Base-by-base conservation (phyloP, 2,888 invertebrate genomes). In the Rhagonycha lutea region DNA sequence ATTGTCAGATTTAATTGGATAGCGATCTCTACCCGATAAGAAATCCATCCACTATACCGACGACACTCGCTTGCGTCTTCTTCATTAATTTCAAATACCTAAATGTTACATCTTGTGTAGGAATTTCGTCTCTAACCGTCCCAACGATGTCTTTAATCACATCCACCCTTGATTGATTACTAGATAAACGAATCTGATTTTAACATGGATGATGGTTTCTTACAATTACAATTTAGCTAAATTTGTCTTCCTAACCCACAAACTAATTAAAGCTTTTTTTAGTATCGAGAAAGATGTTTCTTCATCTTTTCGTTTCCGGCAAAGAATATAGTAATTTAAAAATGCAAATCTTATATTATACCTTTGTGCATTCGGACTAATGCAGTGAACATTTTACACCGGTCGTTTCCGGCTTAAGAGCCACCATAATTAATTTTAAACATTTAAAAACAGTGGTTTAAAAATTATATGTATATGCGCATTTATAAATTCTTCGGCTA, bases 1-100 rank as follows among this genome's bases (percentile, higher is more conserved):
- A 89, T 88, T 89, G 88, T 89, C 88, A 88, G 88, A 88, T 87
- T 89, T 89, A 88, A 89, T 89, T 88, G 89, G 88, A 88, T 88
- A 85, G 88, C 87, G 89, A 89, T 89, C 87, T 86, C 81, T 83
- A 79, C 79, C 79, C 83, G 87, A 87, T 87, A 87, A 87, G 86
- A 81, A 78, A 80, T 80, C 77, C 82, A 76, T 79, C 78, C 79
- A 79, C 79, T 79, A 78, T 85, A 83, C 81, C 82, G 86, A 78
- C 81, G 79, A 83, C 77, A 83, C 74, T 85, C 82, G 84, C 81
- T 79, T 82, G 82, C 81, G 73, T 71, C 76, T 79, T 77, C 69
- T 77, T 77, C 77, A 79, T 80, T 77, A 79, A 78, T 74, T 75
- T 63, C 74, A 69, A 76, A 73, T 63, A 47, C 23, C 70, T 68